These are phyloP conservation scores for Pseudopodoces humilis DNA, from an alignment of 2,113 vertebrate species.

Conservation along the genomic window DNA sequence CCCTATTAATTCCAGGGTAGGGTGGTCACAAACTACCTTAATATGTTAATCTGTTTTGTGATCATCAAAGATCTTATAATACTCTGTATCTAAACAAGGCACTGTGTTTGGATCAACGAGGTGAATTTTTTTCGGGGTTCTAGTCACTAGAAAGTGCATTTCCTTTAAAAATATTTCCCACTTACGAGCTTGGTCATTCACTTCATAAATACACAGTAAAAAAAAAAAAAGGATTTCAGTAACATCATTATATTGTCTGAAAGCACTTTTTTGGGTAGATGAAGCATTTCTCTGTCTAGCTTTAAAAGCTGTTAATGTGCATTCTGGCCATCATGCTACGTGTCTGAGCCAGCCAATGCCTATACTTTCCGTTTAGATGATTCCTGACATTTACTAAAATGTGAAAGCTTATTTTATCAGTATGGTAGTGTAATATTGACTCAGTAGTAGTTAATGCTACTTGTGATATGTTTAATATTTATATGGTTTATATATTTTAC, in stretches of 20 bases:
- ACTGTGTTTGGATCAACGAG: background rate
- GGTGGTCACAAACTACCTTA: background rate
- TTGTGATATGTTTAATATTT: background rate
- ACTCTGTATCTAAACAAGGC: background rate
- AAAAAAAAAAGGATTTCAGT: background rate
- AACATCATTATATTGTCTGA: background rate
- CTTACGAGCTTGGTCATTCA: background rate
- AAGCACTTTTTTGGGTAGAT: background rate
- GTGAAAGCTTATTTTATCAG: background rate
- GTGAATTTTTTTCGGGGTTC: background rate
- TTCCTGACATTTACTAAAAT: background rate
- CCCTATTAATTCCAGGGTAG: background rate
- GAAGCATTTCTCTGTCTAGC: background rate
- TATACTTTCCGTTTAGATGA: background rate
- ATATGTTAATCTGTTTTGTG: background rate
- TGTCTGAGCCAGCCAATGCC: background rate
- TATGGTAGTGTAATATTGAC: background rate
- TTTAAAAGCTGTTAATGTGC: accelerated
- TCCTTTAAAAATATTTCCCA: background rate
- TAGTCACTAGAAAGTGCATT: background rate
- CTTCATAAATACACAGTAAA: background rate
- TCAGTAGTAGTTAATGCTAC: background rate
- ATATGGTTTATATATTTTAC: background rate
- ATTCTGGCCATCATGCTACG: background rate
- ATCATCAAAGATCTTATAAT: background rate